Base-by-base conservation (phyloP, 2,888 invertebrate genomes). In the Rhimphoctona megacephalus region DNA sequence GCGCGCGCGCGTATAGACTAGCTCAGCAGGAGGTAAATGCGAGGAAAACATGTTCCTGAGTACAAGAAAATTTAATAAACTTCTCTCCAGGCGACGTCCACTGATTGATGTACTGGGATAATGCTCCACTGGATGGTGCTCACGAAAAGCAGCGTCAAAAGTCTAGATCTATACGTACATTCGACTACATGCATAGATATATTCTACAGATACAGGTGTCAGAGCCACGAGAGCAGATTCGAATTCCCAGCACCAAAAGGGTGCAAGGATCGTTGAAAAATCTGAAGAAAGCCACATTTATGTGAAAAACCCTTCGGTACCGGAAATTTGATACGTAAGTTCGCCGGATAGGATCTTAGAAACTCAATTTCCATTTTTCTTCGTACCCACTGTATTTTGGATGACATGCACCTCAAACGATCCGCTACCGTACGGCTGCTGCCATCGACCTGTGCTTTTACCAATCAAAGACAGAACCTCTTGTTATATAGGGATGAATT, bases 31-130 rank as follows among this genome's bases (percentile, higher is more conserved):
- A 11, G 33, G 54, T 9, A 52, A 57, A 54, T 19, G 76, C 57
- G 67, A 74, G 46, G 36, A 64, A 43, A 46, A 49, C 46, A 61
- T 70, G 54, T 81, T 73, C 57, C 54, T 66, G 66, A 81, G 64
- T 36, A 81, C 74, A 57, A 57, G 81, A 49, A 79, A 86, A 84
- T 86, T 82, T 84, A 83, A 86, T 86, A 84, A 84, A 86, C 74
- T 84, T 84, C 78, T 79, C 86, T 74, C 64, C 74, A 33, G 64
- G 73, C 64, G 73, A 84, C 84, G 64, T 70, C 66, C 64, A 64
- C 81, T 84, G 86, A 86, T 86, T 84, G 84, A 86, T 86, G 84
- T 84, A 74, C 74, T 39, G 73, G 81, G 64, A 81, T 84, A 81
- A 86, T 84, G 81, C 61, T 81, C 66, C 46, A 78, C 61, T 78